These are phyloP conservation scores for Drosophila equinoxialis DNA, from an alignment of 1,140 invertebrate species.

Conservation along the genomic window DNA sequence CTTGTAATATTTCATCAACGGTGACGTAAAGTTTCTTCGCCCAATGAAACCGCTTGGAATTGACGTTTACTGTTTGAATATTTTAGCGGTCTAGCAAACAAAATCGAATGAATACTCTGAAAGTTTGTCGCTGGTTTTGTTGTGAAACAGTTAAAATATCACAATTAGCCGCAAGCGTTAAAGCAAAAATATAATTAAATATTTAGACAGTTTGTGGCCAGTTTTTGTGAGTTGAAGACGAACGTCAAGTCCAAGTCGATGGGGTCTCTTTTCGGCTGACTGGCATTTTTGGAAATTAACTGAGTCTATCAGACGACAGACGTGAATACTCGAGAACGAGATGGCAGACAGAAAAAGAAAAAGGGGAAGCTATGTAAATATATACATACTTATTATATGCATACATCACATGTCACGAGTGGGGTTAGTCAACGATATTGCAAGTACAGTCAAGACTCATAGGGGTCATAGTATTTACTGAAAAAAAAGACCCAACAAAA, in stretches of 20 bases:
- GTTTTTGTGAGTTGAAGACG: conserved; percentile 4
- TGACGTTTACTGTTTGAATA: conserved; percentile 45
- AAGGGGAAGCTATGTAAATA: background rate
- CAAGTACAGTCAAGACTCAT: background rate
- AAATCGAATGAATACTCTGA: conserved; percentile 25
- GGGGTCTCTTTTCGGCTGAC: conserved; percentile 10
- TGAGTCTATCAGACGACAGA: background rate
- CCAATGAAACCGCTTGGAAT: background rate
- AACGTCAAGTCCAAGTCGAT: background rate
- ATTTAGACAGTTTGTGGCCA: conserved; percentile 16
- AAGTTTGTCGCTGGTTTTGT: conserved; percentile 25
- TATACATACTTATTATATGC: background rate
- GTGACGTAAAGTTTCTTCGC: background rate
- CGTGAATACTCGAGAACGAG: background rate
- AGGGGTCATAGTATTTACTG: background rate
- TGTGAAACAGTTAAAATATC: conserved; percentile 33
- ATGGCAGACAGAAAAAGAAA: background rate
- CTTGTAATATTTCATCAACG: conserved; percentile 2
- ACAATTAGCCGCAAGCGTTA: conserved; percentile 17
- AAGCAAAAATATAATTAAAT: conserved; percentile 21
- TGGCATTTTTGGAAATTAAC: conserved; percentile 23
- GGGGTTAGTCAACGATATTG: background rate
- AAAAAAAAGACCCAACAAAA: background rate
- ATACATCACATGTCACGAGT: conserved; percentile 2
- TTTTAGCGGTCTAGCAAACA: conserved; percentile 52